Percentiles rank a stretch among this genome's conserved stretches.
Evolutionary conservation across 2,888 invertebrate genomes (phyloP).

Genomic region (Ormyrus labotus): DNA sequence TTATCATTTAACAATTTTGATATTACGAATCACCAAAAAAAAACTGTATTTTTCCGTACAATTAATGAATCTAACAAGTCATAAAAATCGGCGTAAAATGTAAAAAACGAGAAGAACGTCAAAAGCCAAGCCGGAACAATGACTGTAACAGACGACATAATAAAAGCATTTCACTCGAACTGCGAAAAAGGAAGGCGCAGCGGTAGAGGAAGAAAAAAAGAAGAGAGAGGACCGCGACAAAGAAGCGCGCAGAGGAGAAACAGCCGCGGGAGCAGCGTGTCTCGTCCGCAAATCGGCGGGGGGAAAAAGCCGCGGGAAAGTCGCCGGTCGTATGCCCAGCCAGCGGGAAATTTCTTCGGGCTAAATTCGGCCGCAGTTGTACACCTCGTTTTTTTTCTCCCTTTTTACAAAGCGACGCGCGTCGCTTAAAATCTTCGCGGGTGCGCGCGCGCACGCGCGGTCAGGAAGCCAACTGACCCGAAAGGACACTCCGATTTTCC

Average conservation of each 20-base stretch:
- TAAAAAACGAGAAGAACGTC: too few relatives aligned
- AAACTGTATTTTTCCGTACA: too few relatives aligned
- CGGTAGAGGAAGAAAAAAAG: constrained; percentile 3
- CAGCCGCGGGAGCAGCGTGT: background rate
- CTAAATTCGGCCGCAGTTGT: constrained; percentile 61
- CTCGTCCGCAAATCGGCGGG: constrained; percentile 7
- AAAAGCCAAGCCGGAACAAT: constrained; percentile 25
- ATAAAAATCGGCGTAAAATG: too few relatives aligned
- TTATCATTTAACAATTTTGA: too few relatives aligned
- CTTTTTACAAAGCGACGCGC: background rate
- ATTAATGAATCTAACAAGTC: too few relatives aligned
- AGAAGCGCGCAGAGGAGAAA: background rate
- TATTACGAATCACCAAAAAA: too few relatives aligned
- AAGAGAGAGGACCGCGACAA: background rate
- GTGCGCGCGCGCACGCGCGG: constrained; percentile 50
- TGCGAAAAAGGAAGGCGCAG: background rate
- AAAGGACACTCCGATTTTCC: constrained; percentile 60
- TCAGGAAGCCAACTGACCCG: constrained; percentile 65
- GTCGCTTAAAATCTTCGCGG: constrained; percentile 55
- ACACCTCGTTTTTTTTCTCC: constrained; percentile 24
- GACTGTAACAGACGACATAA: constrained; percentile 38
- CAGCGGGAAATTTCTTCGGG: constrained; percentile 53
- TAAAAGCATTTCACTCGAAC: constrained; percentile 37
- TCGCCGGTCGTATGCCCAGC: constrained; percentile 34
- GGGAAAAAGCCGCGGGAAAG: constrained; percentile 51